These are phyloP conservation scores for Muscicapa adusta DNA, from an alignment of 2,113 vertebrate genomes.

Conservation along the genomic window DNA sequence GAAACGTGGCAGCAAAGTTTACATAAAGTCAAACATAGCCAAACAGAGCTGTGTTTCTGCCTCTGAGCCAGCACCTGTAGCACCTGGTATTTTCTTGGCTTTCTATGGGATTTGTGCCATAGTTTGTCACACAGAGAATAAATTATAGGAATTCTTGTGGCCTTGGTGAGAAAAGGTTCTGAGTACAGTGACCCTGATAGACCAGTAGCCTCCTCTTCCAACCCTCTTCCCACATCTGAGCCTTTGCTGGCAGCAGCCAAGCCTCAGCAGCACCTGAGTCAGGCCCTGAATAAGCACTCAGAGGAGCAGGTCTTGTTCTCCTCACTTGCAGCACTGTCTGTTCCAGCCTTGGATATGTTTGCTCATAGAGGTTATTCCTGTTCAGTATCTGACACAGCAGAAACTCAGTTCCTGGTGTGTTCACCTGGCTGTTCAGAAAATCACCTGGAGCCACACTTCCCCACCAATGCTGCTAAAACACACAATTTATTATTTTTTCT, in stretches of 20 bases:
- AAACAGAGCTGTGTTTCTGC: not conserved
- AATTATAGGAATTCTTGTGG: not conserved
- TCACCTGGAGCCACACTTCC: not conserved
- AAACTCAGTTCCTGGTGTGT: not conserved
- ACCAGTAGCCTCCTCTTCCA: not conserved
- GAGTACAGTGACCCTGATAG: accelerated
- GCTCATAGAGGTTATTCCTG: accelerated
- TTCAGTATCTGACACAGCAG: accelerated
- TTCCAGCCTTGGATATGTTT: not conserved
- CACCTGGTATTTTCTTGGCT: not conserved
- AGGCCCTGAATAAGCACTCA: not conserved
- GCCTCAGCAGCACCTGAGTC: not conserved
- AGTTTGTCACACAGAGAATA: not conserved
- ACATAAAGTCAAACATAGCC: not conserved
- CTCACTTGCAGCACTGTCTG: not conserved
- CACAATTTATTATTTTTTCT: not conserved
- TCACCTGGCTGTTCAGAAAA: accelerated
- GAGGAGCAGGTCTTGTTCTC: not conserved
- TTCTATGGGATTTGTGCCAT: not conserved
- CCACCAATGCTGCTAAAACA: accelerated
- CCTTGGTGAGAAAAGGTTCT: accelerated
- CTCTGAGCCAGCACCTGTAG: not conserved
- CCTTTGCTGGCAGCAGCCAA: not conserved
- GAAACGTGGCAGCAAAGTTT: not conserved
- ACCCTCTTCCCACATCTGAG: not conserved